A percentile compares a stretch with the other conserved stretches of the same genome.
Evolutionary conservation across 2,113 vertebrate species (phyloP).

Genomic region (Centropus bengalensis): DNA sequence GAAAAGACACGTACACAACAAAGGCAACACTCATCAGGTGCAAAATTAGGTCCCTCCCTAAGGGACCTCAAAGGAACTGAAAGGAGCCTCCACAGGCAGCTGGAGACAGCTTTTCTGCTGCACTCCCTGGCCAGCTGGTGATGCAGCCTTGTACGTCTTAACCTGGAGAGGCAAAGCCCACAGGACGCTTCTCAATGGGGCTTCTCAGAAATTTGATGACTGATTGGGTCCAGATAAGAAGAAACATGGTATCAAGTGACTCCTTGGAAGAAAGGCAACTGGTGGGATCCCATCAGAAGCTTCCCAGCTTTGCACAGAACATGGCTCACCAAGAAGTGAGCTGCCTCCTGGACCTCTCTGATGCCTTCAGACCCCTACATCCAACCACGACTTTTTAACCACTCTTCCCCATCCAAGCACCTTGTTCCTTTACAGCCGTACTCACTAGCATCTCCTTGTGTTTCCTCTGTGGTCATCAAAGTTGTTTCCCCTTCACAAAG

Average conservation of each 20-base stretch:
- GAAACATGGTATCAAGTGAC: neutral
- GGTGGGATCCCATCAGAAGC: neutral
- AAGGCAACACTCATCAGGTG: neutral
- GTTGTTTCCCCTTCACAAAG: neutral
- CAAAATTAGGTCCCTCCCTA: neutral
- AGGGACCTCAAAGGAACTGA: neutral
- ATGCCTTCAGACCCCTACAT: neutral
- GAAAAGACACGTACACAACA: neutral
- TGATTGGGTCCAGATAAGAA: neutral
- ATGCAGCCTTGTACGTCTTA: neutral
- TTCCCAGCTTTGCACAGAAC: neutral
- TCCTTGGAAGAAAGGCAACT: neutral
- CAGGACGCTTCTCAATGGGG: neutral
- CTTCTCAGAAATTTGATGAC: neutral
- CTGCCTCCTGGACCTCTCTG: neutral
- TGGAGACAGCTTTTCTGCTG: neutral
- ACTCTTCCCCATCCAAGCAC: neutral
- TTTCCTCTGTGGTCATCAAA: neutral
- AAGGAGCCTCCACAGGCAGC: neutral
- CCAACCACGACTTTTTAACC: neutral
- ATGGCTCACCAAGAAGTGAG: neutral
- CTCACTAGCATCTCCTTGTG: neutral
- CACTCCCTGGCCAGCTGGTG: neutral
- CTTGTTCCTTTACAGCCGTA: neutral
- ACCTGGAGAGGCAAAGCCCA: neutral